These are phyloP conservation scores for Azemiops feae DNA, from an alignment of 2,113 vertebrate species.

Conservation along the genomic window DNA sequence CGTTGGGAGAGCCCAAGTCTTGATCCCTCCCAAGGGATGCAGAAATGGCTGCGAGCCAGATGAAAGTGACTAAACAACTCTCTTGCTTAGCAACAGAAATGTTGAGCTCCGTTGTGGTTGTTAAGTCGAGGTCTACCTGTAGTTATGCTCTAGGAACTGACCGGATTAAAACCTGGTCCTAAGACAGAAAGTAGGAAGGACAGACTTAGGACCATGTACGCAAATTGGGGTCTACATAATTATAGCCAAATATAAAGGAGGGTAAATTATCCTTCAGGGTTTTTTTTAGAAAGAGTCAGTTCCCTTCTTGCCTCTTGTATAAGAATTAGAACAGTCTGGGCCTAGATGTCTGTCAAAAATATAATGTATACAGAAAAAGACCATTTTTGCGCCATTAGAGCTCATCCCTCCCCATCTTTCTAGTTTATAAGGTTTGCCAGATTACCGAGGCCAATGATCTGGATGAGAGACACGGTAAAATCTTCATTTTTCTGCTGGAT, in stretches of 20 bases:
- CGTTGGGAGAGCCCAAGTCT: neutral
- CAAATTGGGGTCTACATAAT: neutral
- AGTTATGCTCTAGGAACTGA: neutral
- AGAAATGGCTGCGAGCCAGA: neutral
- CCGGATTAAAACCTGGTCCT: neutral
- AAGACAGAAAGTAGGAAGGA: neutral
- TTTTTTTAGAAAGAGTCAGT: neutral
- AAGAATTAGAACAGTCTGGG: neutral
- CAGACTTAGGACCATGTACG: neutral
- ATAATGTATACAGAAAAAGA: neutral
- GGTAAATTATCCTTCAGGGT: neutral
- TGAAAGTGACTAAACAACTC: no score
- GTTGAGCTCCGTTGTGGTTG: no score
- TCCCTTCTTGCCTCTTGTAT: neutral
- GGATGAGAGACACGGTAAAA: conserved; percentile 81
- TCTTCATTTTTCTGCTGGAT: conserved; percentile 72
- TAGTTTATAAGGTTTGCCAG: neutral
- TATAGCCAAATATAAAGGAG: neutral
- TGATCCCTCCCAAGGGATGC: neutral
- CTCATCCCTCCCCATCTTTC: neutral
- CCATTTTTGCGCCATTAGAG: rapidly evolving
- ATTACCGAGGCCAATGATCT: conserved; percentile 80
- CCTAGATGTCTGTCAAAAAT: neutral
- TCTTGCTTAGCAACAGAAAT: no score
- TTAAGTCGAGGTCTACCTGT: no score